Conservation (phyloP, 1,140 invertebrate species). For the Aphis craccivora region DNA sequence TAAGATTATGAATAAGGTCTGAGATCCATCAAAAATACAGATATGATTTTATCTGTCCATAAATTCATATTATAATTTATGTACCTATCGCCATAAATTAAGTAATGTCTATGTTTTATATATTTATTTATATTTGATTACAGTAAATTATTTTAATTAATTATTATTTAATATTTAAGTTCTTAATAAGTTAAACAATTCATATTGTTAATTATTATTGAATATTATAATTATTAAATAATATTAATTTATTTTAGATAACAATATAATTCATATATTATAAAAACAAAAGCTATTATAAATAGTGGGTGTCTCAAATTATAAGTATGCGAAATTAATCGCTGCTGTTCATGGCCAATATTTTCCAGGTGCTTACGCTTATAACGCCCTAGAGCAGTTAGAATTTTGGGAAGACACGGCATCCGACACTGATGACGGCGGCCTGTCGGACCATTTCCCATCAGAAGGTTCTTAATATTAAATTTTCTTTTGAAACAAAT, state of each 20-base stretch:
- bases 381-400: constrained; percentile 56
- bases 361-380: constrained; percentile 57
- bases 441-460: constrained; percentile 58
- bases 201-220: neutral
- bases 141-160: neutral
- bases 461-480: constrained; percentile 55
- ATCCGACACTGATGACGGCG: constrained; percentile 54
- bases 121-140: neutral
- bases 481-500: constrained; percentile 47
- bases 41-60: neutral
- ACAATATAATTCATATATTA: neutral
- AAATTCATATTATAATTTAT: neutral
- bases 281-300: constrained; percentile 22
- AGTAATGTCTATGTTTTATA: neutral
- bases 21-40: neutral
- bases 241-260: neutral
- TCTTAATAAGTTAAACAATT: neutral
- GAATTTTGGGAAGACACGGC: constrained; percentile 58
- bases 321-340: constrained; percentile 56
- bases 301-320: neutral
- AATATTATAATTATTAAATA: neutral
- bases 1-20: neutral
- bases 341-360: constrained; percentile 58
- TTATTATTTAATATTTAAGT: neutral
- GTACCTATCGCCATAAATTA: neutral